Evolutionary conservation across 2,888 invertebrate genomes (phyloP), one percentile per base, ranked within the genome.

Genomic region (Tiliacea citrago): DNA sequence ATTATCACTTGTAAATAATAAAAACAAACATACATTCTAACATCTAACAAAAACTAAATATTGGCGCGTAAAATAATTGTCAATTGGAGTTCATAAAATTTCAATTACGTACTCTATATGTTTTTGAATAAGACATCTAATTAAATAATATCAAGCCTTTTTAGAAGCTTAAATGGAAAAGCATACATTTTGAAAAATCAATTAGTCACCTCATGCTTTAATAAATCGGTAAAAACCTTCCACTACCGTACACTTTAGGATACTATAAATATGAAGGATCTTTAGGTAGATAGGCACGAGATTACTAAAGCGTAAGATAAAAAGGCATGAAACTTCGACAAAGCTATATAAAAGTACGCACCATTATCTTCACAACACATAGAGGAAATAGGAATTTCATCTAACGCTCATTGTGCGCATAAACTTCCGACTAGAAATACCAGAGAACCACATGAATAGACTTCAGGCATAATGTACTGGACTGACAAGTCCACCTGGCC

Each of bases 381-480:
- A 53, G 55, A 66, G 42, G 57, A 51, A 58, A 76, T 78, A 73
- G 62, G 66, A 82, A 85, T 85, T 79, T 79, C 75, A 79, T 83
- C 70, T 68, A 68, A 68, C 53, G 55, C 62, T 55, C 62, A 74
- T 68, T 82, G 74, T 82, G 42, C 70, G 47, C 70, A 77, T 79
- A 83, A 83, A 83, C 76, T 81, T 83, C 82, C 70, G 42, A 66
- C 71, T 63, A 70, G 70, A 75, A 81, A 85, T 86, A 79, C 75
- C 70, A 72, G 24, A 62, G 69, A 47, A 60, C n/a, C 39, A 61
- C 60, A 74, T 78, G 85, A 85, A 86, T 86, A 68, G 79, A 75
- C 68, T 63, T 53, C 57, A 68, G 47, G 61, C 67, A 81, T 68
- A 82, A 81, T 84, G 51, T 71, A 72, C 55, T 75, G 75, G 68